Evolutionary conservation across 2,113 vertebrate species (phyloP).

Genomic region (Theristicus caerulescens): DNA sequence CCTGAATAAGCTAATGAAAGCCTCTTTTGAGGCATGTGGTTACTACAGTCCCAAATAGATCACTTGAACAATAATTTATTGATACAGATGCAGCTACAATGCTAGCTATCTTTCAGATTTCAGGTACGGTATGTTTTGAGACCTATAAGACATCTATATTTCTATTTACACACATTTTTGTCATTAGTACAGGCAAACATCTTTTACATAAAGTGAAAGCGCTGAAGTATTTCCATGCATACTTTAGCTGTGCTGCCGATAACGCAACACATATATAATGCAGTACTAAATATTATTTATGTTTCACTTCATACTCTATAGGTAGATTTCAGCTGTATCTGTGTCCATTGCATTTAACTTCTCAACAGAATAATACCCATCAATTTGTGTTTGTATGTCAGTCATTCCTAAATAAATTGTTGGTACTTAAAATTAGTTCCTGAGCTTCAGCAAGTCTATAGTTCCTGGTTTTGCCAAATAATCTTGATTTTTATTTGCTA

Average conservation of each 20-base stretch:
- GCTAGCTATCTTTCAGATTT: background rate
- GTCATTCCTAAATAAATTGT: background rate
- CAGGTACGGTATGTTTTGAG: background rate
- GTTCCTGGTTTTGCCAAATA: background rate
- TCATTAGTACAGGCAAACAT: background rate
- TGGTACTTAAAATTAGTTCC: background rate
- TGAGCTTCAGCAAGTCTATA: background rate
- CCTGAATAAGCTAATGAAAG: constrained; percentile 53
- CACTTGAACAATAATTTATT: background rate
- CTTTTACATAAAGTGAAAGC: background rate
- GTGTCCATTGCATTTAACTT: background rate
- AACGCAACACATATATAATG: background rate
- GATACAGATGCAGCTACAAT: background rate
- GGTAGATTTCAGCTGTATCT: background rate
- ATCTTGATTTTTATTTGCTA: background rate
- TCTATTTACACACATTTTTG: background rate
- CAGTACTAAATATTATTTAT: background rate
- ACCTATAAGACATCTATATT: background rate
- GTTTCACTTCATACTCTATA: background rate
- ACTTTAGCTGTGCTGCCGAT: background rate
- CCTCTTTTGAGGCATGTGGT: constrained; percentile 21
- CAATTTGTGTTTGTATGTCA: background rate
- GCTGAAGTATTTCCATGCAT: background rate
- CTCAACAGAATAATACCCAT: background rate
- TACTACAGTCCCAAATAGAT: background rate